These are phyloP conservation scores for Noctua comes DNA, from an alignment of 2,888 invertebrate species.

Conservation along the genomic window DNA sequence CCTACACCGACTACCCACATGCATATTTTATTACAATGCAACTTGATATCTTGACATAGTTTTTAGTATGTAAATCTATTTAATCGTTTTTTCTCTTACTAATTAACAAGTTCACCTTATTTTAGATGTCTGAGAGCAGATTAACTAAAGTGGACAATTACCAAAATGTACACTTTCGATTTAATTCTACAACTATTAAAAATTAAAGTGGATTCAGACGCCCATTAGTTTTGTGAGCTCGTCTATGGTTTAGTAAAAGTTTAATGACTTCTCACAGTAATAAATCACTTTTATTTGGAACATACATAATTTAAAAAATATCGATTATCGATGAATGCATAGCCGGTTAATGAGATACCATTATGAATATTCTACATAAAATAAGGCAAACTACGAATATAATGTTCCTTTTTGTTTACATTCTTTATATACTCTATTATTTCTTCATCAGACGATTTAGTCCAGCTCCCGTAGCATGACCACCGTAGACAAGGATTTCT, in stretches of 20 bases:
- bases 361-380: not conserved
- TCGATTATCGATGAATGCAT: not conserved
- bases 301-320: not conserved
- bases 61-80: slow-evolving; percentile 27
- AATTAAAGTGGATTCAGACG: not conserved
- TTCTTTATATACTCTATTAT: too few species aligned
- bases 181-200: not conserved
- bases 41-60: slow-evolving; percentile 34
- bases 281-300: slow-evolving; percentile 25
- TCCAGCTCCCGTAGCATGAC: too few species aligned
- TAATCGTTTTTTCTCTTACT: slow-evolving; percentile 6
- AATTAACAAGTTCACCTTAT: slow-evolving; percentile 1
- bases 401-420: too few species aligned
- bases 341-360: not conserved
- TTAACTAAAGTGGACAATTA: not conserved
- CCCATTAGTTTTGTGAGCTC: not conserved
- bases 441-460: too few species aligned
- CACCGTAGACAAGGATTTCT: too few species aligned
- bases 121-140: not conserved
- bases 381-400: too few species aligned
- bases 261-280: not conserved
- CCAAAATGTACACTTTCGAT: slow-evolving; percentile 21
- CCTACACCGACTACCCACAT: not conserved
- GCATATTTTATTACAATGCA: not conserved
- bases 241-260: slow-evolving; percentile 21